phyloP scores from a whole-genome alignment of 2,888 invertebrate species.

The Deilephila elpenor region DNA sequence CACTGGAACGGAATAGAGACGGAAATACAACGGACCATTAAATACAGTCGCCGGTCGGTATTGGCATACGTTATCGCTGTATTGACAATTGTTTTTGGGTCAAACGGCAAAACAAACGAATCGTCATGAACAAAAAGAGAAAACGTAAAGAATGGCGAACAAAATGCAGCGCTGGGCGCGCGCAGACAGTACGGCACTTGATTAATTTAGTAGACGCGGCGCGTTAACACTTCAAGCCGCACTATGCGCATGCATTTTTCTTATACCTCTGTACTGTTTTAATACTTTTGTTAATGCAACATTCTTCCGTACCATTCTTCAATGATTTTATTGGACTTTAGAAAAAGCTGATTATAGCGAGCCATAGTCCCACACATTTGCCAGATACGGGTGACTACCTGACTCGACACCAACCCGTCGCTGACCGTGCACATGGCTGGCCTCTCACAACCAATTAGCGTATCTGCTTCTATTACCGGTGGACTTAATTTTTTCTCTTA shows the following conservation, averaged over 20 bases:
- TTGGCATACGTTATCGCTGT: background rate
- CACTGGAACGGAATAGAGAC: background rate
- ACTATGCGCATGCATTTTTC: too few species aligned
- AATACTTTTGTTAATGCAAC: background rate
- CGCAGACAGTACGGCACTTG: background rate
- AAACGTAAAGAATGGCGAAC: slow-evolving; percentile 20
- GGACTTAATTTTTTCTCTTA: background rate
- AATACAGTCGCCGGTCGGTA: background rate
- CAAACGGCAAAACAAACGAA: slow-evolving; percentile 15
- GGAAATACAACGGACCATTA: background rate
- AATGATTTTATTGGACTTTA: background rate
- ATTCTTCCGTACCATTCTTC: background rate
- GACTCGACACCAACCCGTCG: background rate
- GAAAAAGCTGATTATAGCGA: background rate
- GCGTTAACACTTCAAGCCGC: background rate
- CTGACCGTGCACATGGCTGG: background rate
- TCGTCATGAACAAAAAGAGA: slow-evolving; percentile 22
- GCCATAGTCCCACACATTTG: background rate
- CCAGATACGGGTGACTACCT: background rate
- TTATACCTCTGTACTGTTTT: too few species aligned
- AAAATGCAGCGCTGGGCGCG: background rate
- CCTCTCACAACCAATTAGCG: background rate
- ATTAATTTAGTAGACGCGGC: background rate
- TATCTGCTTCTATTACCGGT: background rate
- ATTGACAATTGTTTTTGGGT: slow-evolving; percentile 19